phyloP scores from a whole-genome alignment of 2,888 invertebrate genomes.

The Neoascia interrupta region DNA sequence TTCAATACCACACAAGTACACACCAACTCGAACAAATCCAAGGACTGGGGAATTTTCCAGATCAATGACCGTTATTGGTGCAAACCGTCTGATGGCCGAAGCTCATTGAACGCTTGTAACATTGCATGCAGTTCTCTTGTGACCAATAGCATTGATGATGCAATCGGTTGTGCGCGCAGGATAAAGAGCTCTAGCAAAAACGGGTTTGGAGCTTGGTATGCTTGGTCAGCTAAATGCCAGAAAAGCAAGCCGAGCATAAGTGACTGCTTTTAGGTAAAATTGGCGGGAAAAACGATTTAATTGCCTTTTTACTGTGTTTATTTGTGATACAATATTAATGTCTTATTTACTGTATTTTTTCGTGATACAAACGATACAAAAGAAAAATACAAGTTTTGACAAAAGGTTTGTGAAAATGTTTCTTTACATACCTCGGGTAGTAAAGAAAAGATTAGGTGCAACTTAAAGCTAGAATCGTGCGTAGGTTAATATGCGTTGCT shows the following conservation, averaged over 20 bases:
- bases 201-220: slow-evolving; percentile 76
- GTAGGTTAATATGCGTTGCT: no score
- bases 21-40: slow-evolving; percentile 80
- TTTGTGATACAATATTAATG: no score
- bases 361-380: no score
- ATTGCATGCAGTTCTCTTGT: slow-evolving; percentile 73
- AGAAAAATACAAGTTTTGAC: no score
- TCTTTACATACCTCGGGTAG: no score
- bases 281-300: no score
- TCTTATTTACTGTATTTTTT: no score
- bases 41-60: slow-evolving; percentile 78
- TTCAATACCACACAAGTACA: slow-evolving; percentile 79
- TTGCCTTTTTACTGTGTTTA: no score
- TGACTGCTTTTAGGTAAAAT: slow-evolving; percentile 4
- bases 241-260: slow-evolving; percentile 70
- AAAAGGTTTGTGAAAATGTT: no score
- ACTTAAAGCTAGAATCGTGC: no score
- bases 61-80: slow-evolving; percentile 78
- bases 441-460: no score
- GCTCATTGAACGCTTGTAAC: slow-evolving; percentile 73
- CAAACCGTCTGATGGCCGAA: slow-evolving; percentile 72
- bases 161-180: slow-evolving; percentile 74
- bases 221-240: slow-evolving; percentile 75
- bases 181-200: slow-evolving; percentile 73
- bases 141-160: slow-evolving; percentile 73